Base-by-base conservation (phyloP, 1,140 invertebrate genomes). In the Papilio glaucus region DNA sequence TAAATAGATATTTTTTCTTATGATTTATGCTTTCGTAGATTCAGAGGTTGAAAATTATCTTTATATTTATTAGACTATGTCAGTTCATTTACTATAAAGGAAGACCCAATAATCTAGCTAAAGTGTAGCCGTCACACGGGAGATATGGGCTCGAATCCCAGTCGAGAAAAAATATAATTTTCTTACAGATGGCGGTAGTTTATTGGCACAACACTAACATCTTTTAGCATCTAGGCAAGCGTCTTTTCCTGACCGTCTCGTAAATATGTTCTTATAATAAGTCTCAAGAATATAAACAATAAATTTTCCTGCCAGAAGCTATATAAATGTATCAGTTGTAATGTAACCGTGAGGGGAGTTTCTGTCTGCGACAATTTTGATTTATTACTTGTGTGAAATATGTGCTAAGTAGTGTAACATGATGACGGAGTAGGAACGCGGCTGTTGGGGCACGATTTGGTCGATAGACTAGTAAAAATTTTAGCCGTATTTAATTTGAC, bases 381-480 rank as follows among this genome's bases (percentile, higher is more conserved):
- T 68, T 49, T 68, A 49, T 68, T 68, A 24, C 41, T n/a, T 24
- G 41, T 33, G 62, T 38, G 65, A 68, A 49, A 68, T 33, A 33
- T 68, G 65, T 26, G 10, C 3, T 57, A 24, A 57, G 21, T 12
- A 57, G 9, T 57, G 9, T 3, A 12, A 26, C 18, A 57, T 24
- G 24, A 57, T 18, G 49, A 6, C 21, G 12, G 29, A 33, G n/a
- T n/a, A 49, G 18, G 18, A 21, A 10, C 21, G 45, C 3, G 0
- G 8, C 45, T 74, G 71, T 63, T 72, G 26, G 42, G 65, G 42
- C 38, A n/a, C n/a, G n/a, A n/a, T n/a, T n/a, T 60, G 49, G 72
- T 73, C 73, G 60, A 76, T 76, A 49, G 67, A 77, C 69, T 69
- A 10, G 18, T 49, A 49, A 45, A 18, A n/a, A n/a, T n/a, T n/a